Evolutionary conservation across 2,113 vertebrate genomes (phyloP).

Genomic region (Xyliphius kryptos): DNA sequence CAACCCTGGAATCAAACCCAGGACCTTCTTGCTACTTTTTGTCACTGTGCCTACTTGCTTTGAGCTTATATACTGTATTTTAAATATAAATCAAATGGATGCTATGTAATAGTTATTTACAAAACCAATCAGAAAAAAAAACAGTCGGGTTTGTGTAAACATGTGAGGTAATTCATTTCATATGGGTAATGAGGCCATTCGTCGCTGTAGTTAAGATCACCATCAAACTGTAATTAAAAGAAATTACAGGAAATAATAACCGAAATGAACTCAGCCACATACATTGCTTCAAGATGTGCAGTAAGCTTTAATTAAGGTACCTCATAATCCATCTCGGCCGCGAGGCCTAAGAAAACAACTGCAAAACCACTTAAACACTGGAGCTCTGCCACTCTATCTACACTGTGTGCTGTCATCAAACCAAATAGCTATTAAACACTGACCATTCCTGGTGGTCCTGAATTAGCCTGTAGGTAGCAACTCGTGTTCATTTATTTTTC

Average conservation of each 20-base stretch:
- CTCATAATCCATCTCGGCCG: constrained; percentile 22
- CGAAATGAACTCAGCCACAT: constrained; percentile 36
- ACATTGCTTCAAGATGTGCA: constrained; percentile 45
- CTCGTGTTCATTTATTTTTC: constrained; percentile 14
- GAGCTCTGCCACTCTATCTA: constrained; percentile 28
- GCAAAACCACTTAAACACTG: constrained; percentile 16
- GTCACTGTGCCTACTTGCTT: no score
- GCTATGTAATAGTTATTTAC: no score
- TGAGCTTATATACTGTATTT: no score
- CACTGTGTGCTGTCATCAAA: constrained; percentile 11
- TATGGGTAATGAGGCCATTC: constrained; percentile 53
- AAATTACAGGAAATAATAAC: constrained; percentile 45
- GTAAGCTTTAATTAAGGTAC: constrained; percentile 39
- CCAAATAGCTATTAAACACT: constrained; percentile 36
- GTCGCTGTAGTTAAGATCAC: constrained; percentile 40
- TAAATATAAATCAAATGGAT: no score
- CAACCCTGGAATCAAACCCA: no score
- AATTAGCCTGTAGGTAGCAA: constrained; percentile 25
- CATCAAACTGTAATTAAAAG: constrained; percentile 37
- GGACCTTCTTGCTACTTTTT: no score
- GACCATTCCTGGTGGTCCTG: constrained; percentile 40
- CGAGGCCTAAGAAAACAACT: constrained; percentile 30
- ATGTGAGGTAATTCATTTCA: constrained; percentile 44
- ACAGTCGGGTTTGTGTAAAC: constrained; percentile 40
- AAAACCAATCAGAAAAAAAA: constrained; percentile 16